These are phyloP conservation scores for Camponotus vicinus DNA, from an alignment of 1,140 invertebrate species.

Conservation along the genomic window DNA sequence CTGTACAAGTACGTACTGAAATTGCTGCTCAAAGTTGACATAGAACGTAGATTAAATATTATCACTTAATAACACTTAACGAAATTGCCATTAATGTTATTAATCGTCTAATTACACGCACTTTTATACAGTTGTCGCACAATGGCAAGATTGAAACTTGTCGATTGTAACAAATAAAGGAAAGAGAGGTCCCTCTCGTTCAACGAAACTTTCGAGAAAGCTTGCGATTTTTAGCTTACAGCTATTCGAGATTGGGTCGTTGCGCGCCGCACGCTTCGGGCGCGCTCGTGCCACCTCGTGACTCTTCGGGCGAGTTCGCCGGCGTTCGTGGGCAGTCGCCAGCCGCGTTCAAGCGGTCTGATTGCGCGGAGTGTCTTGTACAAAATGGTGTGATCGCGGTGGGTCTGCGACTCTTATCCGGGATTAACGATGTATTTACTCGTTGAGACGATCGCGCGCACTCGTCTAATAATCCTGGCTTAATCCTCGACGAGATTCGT, in stretches of 20 bases:
- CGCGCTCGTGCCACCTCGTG: neutral
- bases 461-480: too few relatives aligned
- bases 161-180: neutral
- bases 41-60: neutral
- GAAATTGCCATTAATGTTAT: too few relatives aligned
- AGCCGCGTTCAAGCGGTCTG: neutral
- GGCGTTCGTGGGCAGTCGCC: neutral
- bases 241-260: neutral
- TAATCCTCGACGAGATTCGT: too few relatives aligned
- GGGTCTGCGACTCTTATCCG: conserved; percentile 7
- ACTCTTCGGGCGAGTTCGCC: conserved; percentile 17
- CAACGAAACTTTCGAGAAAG: conserved; percentile 2
- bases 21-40: neutral
- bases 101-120: too few relatives aligned
- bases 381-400: conserved; percentile 53
- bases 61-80: too few relatives aligned
- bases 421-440: neutral
- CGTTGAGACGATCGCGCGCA: neutral
- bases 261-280: conserved; percentile 7
- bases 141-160: too few relatives aligned
- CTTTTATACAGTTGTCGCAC: too few relatives aligned
- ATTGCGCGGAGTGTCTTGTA: conserved; percentile 22
- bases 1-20: neutral
- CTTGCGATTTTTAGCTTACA: neutral
- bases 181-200: neutral